phyloP scores from a whole-genome alignment of 2,888 invertebrate species.

The Melanargia galathea region DNA sequence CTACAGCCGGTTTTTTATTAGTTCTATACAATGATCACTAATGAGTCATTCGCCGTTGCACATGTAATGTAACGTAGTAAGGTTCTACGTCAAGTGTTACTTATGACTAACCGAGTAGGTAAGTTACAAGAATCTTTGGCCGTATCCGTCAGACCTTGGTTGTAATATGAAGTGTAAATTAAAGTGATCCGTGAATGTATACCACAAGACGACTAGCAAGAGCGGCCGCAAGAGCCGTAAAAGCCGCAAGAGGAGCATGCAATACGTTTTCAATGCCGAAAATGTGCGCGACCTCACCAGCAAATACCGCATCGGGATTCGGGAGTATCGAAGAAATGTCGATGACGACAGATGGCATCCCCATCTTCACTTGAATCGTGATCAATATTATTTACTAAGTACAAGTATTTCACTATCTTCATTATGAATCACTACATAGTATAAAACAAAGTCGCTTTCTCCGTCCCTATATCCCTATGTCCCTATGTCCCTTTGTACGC shows the following conservation, averaged over 20 bases:
- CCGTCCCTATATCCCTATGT: too few relatives aligned
- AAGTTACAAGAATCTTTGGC: not conserved
- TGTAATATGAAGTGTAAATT: not conserved
- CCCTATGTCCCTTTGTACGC: too few relatives aligned
- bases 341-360: too few relatives aligned
- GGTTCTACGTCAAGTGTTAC: constrained; percentile 22
- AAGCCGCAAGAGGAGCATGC: not conserved
- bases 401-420: too few relatives aligned
- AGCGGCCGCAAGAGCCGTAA: not conserved
- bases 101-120: constrained; percentile 26
- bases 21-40: constrained; percentile 18
- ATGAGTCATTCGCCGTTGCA: constrained; percentile 36
- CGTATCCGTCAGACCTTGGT: constrained; percentile 16
- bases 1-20: constrained; percentile 33
- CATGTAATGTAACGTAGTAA: constrained; percentile 28
- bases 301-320: too few relatives aligned
- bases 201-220: not conserved
- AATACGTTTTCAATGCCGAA: not conserved
- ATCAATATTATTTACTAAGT: too few relatives aligned
- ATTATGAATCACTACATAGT: too few relatives aligned
- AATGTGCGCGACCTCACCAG: not conserved
- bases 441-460: too few relatives aligned
- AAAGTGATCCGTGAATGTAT: not conserved
- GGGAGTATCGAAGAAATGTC: too few relatives aligned
- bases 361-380: too few relatives aligned